A percentile compares a stretch with the other conserved stretches of the same genome.
These are phyloP conservation scores for Lamellibrachia satsuma DNA, from an alignment of 2,888 invertebrate genomes.

Conservation along the genomic window DNA sequence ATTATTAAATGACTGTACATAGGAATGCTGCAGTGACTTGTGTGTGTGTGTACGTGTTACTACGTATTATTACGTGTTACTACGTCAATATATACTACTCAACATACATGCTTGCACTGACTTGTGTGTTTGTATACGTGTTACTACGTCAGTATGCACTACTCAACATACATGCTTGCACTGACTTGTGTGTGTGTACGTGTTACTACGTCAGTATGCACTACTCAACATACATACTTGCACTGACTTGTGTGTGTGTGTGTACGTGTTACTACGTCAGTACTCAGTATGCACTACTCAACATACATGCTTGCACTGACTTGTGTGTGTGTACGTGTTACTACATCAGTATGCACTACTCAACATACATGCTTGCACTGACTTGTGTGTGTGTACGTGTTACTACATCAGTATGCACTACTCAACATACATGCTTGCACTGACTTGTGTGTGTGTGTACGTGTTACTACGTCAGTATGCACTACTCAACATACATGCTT, in stretches of 20 bases:
- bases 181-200: background rate
- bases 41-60: background rate
- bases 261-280: background rate
- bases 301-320: background rate
- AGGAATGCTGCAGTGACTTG: background rate
- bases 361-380: background rate
- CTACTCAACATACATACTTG: background rate
- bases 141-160: background rate
- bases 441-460: background rate
- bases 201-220: too few species aligned
- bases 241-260: background rate
- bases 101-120: too few species aligned
- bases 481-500: background rate
- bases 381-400: background rate
- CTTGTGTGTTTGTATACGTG: background rate
- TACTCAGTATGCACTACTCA: background rate
- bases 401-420: background rate
- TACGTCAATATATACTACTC: background rate
- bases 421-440: background rate
- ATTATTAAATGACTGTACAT: background rate
- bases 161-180: background rate
- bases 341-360: background rate
- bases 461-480: too few species aligned
- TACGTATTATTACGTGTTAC: too few species aligned
- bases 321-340: background rate